These are phyloP conservation scores for Eulemur coronatus DNA, from an alignment of 2,797 vertebrate species.

Conservation along the genomic window DNA sequence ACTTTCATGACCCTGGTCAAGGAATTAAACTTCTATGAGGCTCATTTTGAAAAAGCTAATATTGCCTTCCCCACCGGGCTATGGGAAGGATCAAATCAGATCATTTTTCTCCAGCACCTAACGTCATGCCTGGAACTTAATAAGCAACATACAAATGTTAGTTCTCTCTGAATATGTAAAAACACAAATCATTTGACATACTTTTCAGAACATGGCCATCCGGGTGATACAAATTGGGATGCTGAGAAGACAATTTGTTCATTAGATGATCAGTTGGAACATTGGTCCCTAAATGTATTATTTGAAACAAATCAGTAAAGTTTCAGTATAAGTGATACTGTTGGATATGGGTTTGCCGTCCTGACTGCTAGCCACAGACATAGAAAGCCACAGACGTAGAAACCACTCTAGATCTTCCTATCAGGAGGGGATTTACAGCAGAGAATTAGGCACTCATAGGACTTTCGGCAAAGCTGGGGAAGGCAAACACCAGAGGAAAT, in stretches of 20 bases:
- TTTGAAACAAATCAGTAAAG: constrained; percentile 19
- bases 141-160: background rate
- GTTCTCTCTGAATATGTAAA: constrained; percentile 45
- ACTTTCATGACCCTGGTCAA: background rate
- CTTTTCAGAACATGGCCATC: background rate
- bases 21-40: constrained; percentile 34
- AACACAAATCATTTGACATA: constrained; percentile 11
- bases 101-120: constrained; percentile 3
- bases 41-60: constrained; percentile 45
- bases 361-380: constrained; percentile 1
- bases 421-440: background rate
- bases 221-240: background rate
- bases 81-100: constrained; percentile 7
- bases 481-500: background rate
- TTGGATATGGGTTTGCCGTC: background rate
- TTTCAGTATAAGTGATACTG: background rate
- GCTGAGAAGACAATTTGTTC: background rate
- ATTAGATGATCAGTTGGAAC: background rate
- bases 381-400: background rate
- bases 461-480: background rate
- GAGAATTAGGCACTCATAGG: background rate
- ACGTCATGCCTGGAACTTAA: constrained; percentile 23
- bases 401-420: background rate
- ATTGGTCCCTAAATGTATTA: background rate
- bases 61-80: background rate